Evolutionary conservation across 2,113 vertebrate species (phyloP).

Genomic region (Petroica traversi): DNA sequence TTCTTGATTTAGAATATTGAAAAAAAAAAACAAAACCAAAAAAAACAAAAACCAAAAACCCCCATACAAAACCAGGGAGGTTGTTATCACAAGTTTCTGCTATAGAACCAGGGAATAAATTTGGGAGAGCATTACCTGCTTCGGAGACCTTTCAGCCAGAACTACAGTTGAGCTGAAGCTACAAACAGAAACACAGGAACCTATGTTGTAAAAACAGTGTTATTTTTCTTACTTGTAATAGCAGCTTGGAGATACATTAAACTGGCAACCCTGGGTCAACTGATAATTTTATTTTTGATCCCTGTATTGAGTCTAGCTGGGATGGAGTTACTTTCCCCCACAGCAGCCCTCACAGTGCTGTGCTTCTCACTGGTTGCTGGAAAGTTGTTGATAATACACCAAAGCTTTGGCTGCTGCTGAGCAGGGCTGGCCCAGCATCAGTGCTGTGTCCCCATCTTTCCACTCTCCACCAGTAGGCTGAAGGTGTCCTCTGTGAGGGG

Average conservation of each 20-base stretch:
- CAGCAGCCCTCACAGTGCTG: background rate
- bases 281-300: background rate
- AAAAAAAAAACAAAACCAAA: no score
- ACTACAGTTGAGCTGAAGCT: background rate
- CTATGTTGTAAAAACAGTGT: background rate
- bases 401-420: background rate
- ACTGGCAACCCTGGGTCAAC: background rate
- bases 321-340: background rate
- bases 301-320: background rate
- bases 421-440: background rate
- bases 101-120: background rate
- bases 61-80: no score
- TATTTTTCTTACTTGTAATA: background rate
- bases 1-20: background rate
- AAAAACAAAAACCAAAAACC: no score
- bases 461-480: background rate
- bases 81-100: no score
- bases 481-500: background rate
- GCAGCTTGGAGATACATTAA: background rate
- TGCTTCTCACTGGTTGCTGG: accelerated
- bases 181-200: background rate
- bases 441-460: background rate
- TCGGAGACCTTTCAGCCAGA: background rate
- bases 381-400: background rate
- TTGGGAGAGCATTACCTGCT: background rate